phyloP scores from a whole-genome alignment of 2,888 invertebrate species.

The Pecten maximus region DNA sequence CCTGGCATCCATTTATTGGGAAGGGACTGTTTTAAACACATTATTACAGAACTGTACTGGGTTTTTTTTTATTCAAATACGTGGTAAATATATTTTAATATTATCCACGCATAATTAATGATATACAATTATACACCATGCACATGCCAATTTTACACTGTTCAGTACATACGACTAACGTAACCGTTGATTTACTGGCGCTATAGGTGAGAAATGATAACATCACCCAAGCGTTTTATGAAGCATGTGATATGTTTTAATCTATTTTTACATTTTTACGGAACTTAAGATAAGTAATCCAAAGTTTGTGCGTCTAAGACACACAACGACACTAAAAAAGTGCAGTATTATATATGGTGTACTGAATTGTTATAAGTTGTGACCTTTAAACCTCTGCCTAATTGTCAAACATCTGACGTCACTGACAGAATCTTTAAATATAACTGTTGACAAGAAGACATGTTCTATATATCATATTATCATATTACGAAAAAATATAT shows the following conservation, averaged over 20 bases:
- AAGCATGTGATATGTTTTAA: background rate
- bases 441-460: slow-evolving; percentile 20
- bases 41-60: no score
- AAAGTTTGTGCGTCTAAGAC: background rate
- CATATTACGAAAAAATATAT: background rate
- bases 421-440: background rate
- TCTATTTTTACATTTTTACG: slow-evolving; percentile 21
- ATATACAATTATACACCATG: background rate
- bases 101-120: background rate
- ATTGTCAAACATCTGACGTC: slow-evolving; percentile 12
- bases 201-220: background rate
- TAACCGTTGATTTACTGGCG: background rate
- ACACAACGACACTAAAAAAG: slow-evolving; percentile 3
- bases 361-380: background rate
- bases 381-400: background rate
- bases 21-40: no score
- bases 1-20: no score
- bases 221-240: background rate
- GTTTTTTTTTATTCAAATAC: background rate
- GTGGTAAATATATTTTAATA: background rate
- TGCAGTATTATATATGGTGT: background rate
- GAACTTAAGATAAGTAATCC: slow-evolving; percentile 5
- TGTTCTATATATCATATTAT: background rate
- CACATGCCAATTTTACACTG: background rate
- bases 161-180: background rate